phyloP scores from a whole-genome alignment of 2,888 invertebrate genomes.

The Celastrina argiolus region DNA sequence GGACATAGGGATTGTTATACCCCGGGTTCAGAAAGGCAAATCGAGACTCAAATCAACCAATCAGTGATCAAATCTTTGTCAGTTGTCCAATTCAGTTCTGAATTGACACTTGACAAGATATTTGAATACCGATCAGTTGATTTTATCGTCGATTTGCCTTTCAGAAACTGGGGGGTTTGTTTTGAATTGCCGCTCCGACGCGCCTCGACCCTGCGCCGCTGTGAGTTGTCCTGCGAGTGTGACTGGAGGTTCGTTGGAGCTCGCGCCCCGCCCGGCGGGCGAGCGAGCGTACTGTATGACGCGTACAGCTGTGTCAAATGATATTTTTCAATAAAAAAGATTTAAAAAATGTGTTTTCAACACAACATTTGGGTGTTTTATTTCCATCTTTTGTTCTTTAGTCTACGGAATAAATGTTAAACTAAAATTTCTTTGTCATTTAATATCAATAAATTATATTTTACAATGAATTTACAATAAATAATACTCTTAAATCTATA shows the following conservation, averaged over 20 bases:
- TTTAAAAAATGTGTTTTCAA: constrained; percentile 75
- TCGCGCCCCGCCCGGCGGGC: constrained; percentile 1
- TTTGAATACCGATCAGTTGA: no score
- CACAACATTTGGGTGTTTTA: constrained; percentile 68
- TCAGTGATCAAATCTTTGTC: no score
- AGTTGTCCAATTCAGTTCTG: no score
- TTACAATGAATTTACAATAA: not conserved
- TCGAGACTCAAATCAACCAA: no score
- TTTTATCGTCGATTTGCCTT: no score
- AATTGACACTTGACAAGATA: no score
- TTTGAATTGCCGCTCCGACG: no score
- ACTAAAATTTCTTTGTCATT: no score
- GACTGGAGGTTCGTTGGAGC: constrained; percentile 28
- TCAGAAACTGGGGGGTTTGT: no score
- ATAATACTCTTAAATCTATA: not conserved
- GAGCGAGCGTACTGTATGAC: constrained; percentile 42
- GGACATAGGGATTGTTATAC: no score
- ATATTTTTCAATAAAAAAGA: constrained; percentile 76
- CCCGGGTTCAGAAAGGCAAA: no score
- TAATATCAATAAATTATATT: not conserved
- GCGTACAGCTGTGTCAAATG: constrained; percentile 61
- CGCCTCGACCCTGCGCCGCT: not conserved
- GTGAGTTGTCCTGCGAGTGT: constrained; percentile 32
- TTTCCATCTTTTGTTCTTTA: constrained; percentile 36
- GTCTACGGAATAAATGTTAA: no score